Evolutionary conservation across 2,113 vertebrate species (phyloP).

Genomic region (Alectura lathami): DNA sequence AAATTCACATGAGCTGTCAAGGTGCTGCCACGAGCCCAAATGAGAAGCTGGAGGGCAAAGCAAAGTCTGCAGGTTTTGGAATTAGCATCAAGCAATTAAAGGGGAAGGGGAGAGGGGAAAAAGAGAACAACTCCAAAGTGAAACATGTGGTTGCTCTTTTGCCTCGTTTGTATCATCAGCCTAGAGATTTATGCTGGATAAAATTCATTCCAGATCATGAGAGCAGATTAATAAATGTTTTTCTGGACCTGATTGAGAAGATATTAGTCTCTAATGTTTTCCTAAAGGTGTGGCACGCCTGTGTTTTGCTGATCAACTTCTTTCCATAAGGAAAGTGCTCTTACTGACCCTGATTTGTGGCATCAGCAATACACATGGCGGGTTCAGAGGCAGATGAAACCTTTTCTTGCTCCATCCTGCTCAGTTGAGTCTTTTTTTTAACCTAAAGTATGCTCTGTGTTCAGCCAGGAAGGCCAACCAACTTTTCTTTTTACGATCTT

Average conservation of each 20-base stretch:
- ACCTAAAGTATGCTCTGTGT: background rate
- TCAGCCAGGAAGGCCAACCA: background rate
- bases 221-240: background rate
- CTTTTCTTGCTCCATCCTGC: background rate
- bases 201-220: slow-evolving; percentile 22
- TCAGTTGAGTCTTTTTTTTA: slow-evolving; percentile 22
- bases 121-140: background rate
- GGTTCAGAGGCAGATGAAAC: background rate
- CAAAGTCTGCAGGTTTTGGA: background rate
- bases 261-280: background rate
- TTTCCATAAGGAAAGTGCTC: background rate
- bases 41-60: background rate
- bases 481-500: background rate
- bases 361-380: background rate
- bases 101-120: background rate
- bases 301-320: background rate
- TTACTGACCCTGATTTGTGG: background rate
- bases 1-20: background rate
- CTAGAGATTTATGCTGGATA: background rate
- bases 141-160: slow-evolving; percentile 16
- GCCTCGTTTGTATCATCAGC: background rate
- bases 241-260: background rate
- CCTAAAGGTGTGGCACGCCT: background rate
- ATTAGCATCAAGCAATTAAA: background rate
- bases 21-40: background rate